Percentiles rank a stretch among this genome's conserved stretches.
These are phyloP conservation scores for Plusia festucae DNA, from an alignment of 2,888 invertebrate genomes.

Conservation along the genomic window DNA sequence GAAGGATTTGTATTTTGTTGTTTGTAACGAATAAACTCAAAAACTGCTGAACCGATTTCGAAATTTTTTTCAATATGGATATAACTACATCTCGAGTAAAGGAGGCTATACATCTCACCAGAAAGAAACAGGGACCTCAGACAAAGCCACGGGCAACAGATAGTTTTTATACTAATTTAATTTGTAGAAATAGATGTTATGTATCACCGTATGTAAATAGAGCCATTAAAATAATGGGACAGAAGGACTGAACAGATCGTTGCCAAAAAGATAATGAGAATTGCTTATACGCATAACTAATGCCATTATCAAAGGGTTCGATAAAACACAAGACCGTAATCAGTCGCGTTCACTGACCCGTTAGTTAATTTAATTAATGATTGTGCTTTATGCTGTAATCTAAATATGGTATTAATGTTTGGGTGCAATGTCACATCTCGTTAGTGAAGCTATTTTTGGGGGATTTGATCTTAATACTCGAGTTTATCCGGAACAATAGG, in stretches of 20 bases:
- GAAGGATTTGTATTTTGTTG: slow-evolving; percentile 43
- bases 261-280: slow-evolving; percentile 53
- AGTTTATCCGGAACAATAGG: slow-evolving; percentile 9
- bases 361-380: slow-evolving; percentile 56
- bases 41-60: no score
- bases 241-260: slow-evolving; percentile 23
- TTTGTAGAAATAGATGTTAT: slow-evolving; percentile 32
- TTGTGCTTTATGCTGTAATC: slow-evolving; percentile 42
- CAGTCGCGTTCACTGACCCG: slow-evolving; percentile 56
- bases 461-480: slow-evolving; percentile 27
- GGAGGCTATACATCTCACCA: no score
- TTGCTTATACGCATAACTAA: slow-evolving; percentile 49
- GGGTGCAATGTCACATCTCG: slow-evolving; percentile 46
- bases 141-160: no score
- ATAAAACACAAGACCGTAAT: slow-evolving; percentile 48
- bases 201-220: slow-evolving; percentile 20
- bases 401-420: slow-evolving; percentile 49
- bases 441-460: slow-evolving; percentile 28
- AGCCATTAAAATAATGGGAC: slow-evolving; percentile 12
- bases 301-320: slow-evolving; percentile 47
- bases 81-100: no score
- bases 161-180: slow-evolving; percentile 30
- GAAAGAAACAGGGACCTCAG: no score
- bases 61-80: no score
- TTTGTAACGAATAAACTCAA: no score